Evolutionary conservation across 2,888 invertebrate species (phyloP), one percentile per base, ranked within the genome.

Genomic region (Linyphia triangularis): DNA sequence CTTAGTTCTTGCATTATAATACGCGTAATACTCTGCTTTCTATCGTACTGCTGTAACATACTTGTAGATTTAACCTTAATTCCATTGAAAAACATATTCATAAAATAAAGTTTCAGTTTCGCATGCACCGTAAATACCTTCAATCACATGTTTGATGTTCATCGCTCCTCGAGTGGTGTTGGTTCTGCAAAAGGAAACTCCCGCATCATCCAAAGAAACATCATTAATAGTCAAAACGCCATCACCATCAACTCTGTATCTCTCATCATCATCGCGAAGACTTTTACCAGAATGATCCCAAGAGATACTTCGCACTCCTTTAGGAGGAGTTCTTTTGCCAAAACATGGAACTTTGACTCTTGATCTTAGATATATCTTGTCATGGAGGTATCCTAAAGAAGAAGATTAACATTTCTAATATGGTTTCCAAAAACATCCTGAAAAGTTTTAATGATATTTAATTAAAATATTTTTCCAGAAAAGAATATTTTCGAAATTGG

Each of bases 281-380:
- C 40, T 65, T 67, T 79, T 51, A 9, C 16, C 43, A n/a, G 22
- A 37, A 51, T 40, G 79, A n/a, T 67, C 43, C 79, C 79, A 79
- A 43, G n/a, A 9, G 43, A 26, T 43, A 7, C 7, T 51, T n/a
- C 13, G 30, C 10, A 43, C 26, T 16, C 26, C 40, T 28, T 77
- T 37, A 0, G 77, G 63, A 2, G 28, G n/a, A 6, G 16, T 13
- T 19, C 22, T 61, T 19, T 61, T 37, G 4, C 63, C 40, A 13
- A 67, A 51, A n/a, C 79, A 79, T 26, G 79, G 67, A 3, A 67
- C 19, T 33, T 51, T 79, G n/a, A 79, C 79, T 19, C 26, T 30
- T 3, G 79, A 79, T 67, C 67, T 28, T 19, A 79, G 51, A 79
- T 79, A 67, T 24, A 79, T 33, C 43, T 67, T 65, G 22, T 79